Percentiles rank a stretch among this genome's conserved stretches.
Conservation (phyloP, 2,113 vertebrate species). For the Oenanthe melanoleuca region DNA sequence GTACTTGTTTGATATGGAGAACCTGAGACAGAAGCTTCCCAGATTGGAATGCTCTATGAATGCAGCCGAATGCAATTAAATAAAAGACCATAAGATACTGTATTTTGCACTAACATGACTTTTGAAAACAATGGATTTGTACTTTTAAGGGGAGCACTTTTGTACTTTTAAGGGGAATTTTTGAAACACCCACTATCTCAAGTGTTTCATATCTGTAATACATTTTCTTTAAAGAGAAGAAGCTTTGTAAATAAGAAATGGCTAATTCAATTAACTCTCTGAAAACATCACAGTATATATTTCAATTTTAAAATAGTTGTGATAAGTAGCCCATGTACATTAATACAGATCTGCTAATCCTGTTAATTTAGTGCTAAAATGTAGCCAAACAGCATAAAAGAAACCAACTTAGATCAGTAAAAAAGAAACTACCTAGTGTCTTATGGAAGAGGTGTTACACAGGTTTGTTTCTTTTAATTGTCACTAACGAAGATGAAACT, state of each 20-base stretch:
- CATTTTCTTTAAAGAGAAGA: neutral
- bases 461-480: conserved; percentile 36
- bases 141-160: conserved; percentile 22
- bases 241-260: neutral
- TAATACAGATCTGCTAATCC: neutral
- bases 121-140: conserved; percentile 31
- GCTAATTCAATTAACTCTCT: conserved; percentile 14
- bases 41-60: conserved; percentile 36
- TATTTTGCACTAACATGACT: neutral
- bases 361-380: neutral
- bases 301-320: conserved; percentile 34
- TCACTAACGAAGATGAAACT: conserved; percentile 44
- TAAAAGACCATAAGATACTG: conserved; percentile 1
- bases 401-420: neutral
- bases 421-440: neutral
- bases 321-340: neutral
- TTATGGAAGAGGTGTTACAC: neutral
- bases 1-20: conserved; percentile 51
- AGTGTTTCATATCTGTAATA: neutral
- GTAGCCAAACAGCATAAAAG: neutral
- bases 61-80: neutral
- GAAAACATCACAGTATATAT: neutral
- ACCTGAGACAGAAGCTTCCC: conserved; percentile 65
- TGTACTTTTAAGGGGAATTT: neutral
- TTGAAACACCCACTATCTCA: conserved; percentile 6